These are phyloP conservation scores for Stichopus chloronotus DNA, from an alignment of 35 echinoderm and acorn worm species.

Conservation along the genomic window DNA sequence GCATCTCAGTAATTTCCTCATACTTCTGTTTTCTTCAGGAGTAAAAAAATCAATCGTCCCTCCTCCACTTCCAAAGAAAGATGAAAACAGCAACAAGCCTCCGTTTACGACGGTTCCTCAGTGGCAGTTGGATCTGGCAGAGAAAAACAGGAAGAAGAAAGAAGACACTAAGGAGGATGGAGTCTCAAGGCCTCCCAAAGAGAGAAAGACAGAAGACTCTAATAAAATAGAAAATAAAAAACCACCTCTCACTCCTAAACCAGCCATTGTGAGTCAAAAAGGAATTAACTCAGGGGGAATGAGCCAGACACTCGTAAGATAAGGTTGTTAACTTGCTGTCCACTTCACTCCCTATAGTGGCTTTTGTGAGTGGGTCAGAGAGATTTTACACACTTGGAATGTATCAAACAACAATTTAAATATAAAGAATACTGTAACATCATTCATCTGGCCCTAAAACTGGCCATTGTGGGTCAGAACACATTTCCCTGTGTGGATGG, in stretches of 20 bases:
- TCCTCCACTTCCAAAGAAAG: slow-evolving; percentile 50
- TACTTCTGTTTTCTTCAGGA: slow-evolving; percentile 1
- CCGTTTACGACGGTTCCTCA: slow-evolving; percentile 38
- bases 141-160: slow-evolving; percentile 55
- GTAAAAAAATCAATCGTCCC: slow-evolving; percentile 43
- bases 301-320: not conserved
- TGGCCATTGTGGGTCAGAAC: no score
- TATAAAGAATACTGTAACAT: no score
- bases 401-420: no score
- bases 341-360: no score
- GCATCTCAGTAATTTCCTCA: no score
- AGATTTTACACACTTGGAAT: no score
- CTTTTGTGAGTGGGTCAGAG: no score
- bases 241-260: slow-evolving; percentile 45
- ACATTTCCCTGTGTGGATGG: no score
- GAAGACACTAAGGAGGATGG: slow-evolving; percentile 17
- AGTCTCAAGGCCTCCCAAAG: slow-evolving; percentile 5
- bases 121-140: slow-evolving; percentile 55
- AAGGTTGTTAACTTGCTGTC: no score
- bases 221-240: slow-evolving; percentile 55
- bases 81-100: not conserved
- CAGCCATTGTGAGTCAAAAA: slow-evolving; percentile 41
- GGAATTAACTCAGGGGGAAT: not conserved
- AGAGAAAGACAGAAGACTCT: slow-evolving; percentile 46
- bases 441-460: no score